A percentile compares a stretch with the other conserved stretches of the same genome.
phyloP scores from a whole-genome alignment of 2,888 invertebrate species.

The Dryomyza anilis region DNA sequence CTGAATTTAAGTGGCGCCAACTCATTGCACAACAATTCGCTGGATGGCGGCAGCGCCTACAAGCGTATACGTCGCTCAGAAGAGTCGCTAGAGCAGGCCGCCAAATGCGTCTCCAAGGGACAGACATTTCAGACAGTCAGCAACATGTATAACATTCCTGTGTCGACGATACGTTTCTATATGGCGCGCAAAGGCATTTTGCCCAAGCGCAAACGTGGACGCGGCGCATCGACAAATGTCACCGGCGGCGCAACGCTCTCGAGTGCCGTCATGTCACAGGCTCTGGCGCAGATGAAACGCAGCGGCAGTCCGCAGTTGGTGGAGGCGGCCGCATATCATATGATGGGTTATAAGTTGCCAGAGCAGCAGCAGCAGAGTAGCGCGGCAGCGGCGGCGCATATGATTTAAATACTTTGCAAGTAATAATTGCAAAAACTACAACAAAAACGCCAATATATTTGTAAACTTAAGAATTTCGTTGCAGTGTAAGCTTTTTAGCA shows the following conservation, averaged over 20 bases:
- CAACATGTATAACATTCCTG: slow-evolving; percentile 85
- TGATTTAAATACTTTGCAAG: slow-evolving; percentile 18
- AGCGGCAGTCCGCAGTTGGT: slow-evolving; percentile 68
- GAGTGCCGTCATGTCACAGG: slow-evolving; percentile 42
- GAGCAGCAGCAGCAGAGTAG: too few species aligned
- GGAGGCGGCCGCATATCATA: slow-evolving; percentile 74
- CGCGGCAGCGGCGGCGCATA: slow-evolving; percentile 10
- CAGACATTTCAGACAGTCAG: slow-evolving; percentile 87
- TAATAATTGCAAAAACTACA: background rate
- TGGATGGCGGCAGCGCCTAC: slow-evolving; percentile 37
- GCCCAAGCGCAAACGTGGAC: slow-evolving; percentile 77
- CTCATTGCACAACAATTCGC: slow-evolving; percentile 30
- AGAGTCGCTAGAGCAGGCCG: slow-evolving; percentile 77
- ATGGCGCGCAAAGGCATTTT: slow-evolving; percentile 86
- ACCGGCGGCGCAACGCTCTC: slow-evolving; percentile 16
- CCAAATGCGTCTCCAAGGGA: slow-evolving; percentile 84
- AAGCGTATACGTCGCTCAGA: slow-evolving; percentile 75
- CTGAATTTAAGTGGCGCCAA: slow-evolving; percentile 35
- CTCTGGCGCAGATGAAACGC: slow-evolving; percentile 49
- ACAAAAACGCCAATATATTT: slow-evolving; percentile 17
- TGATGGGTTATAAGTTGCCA: slow-evolving; percentile 77
- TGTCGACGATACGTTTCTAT: slow-evolving; percentile 84
- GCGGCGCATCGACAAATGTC: slow-evolving; percentile 64
- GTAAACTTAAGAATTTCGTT: too few species aligned
- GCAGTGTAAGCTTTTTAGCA: too few species aligned